Evolutionary conservation across 2,888 invertebrate species (phyloP).

Genomic region (Halictus quadricinctus): DNA sequence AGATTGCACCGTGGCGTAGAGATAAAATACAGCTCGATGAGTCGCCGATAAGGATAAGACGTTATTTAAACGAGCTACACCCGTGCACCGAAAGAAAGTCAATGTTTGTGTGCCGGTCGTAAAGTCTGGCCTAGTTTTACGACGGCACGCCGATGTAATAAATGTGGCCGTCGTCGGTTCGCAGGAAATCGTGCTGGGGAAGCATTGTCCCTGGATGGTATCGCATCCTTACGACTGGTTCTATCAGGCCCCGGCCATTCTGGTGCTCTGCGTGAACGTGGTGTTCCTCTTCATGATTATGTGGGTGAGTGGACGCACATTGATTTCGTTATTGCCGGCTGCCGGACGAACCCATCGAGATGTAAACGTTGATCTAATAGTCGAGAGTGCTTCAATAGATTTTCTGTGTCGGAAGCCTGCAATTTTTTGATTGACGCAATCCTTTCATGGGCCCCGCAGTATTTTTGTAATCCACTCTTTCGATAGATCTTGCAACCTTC

Average conservation of each 20-base stretch:
- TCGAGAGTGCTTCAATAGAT: not conserved
- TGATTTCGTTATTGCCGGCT: constrained; percentile 15
- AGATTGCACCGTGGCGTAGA: not conserved
- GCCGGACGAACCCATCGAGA: not conserved
- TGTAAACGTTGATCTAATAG: not conserved
- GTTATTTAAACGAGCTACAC: constrained; percentile 3
- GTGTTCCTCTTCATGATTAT: constrained; percentile 93
- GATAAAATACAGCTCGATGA: not conserved
- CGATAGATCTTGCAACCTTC: not conserved
- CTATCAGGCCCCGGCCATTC: constrained; percentile 92
- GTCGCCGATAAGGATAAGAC: not conserved
- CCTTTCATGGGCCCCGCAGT: not conserved
- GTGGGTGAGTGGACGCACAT: constrained; percentile 88
- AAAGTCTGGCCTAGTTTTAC: constrained; percentile 26
- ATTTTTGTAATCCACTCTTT: not conserved
- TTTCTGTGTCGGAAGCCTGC: not conserved
- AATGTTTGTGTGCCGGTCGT: constrained; percentile 27
- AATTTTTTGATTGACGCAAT: not conserved
- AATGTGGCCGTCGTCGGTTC: constrained; percentile 26
- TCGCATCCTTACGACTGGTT: constrained; percentile 93
- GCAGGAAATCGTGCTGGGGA: constrained; percentile 76
- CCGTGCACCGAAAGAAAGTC: constrained; percentile 13
- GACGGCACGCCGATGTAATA: constrained; percentile 14
- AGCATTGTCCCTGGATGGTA: constrained; percentile 91
- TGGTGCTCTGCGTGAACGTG: constrained; percentile 91